A percentile compares a stretch with the other conserved stretches of the same genome.
Evolutionary conservation across 2,797 vertebrate genomes (phyloP).

Genomic region (Falco rusticolus): DNA sequence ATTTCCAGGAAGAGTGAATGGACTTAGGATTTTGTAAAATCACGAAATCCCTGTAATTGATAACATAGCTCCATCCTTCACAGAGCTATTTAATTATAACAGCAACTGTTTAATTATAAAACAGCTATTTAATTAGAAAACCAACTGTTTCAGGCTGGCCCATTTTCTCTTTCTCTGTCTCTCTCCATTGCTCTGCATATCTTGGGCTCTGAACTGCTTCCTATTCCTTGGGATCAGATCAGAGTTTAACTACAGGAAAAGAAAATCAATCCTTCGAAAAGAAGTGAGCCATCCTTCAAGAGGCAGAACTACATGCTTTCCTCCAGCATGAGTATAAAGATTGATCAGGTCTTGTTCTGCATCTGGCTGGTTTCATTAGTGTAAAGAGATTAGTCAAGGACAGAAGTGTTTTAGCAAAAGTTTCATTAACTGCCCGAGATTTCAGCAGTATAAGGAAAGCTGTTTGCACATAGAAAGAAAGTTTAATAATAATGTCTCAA

Average conservation of each 20-base stretch:
- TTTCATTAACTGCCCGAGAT: neutral
- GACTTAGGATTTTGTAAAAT: neutral
- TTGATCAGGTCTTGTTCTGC: neutral
- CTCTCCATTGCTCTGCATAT: neutral
- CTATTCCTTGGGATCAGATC: neutral
- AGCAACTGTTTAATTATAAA: neutral
- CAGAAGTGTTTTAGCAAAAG: neutral
- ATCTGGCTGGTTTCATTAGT: neutral
- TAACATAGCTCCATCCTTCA: neutral
- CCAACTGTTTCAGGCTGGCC: neutral
- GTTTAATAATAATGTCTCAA: neutral
- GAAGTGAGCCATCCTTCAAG: neutral
- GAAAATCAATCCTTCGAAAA: neutral
- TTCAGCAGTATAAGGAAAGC: neutral
- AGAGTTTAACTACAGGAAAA: neutral
- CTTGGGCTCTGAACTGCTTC: neutral
- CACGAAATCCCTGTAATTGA: neutral
- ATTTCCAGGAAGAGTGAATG: neutral
- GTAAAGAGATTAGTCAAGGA: neutral
- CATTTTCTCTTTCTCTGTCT: neutral
- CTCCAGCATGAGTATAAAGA: neutral
- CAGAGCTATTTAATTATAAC: neutral
- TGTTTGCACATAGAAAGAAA: neutral
- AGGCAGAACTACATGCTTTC: neutral
- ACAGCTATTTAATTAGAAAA: neutral